Base-by-base conservation (phyloP, 2,888 invertebrate species). In the Oasisia sp. region DNA sequence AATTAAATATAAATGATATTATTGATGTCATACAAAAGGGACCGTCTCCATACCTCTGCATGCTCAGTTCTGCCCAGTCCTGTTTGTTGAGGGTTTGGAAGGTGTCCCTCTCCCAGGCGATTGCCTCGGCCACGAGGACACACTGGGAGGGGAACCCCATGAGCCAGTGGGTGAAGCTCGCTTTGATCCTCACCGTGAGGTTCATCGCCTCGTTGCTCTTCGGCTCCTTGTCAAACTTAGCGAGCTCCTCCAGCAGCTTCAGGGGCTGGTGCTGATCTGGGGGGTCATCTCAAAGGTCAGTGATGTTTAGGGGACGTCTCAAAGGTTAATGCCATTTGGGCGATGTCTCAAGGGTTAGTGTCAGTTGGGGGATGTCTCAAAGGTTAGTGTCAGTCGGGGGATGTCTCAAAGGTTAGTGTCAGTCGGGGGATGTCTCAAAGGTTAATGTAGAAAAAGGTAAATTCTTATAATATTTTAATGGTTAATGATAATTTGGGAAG, bases 71-170 rank as follows among this genome's bases (percentile, higher is more conserved):
- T 19, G 95, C 94, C 32, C 92, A 89, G 50, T 95, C 95, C 14
- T 93, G 93, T 91, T 94, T 95, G 92, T 95, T 95, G 27, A 96
- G 94, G 27, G 93, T 93, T 45, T 94, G 93, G 90, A 94, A 93
- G 91, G 96, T 94, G n/a, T 92, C 92, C 38, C 95, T 92, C 92
- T 95, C 95, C 95, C 95, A 96, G 90, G 96, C 94, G 19, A 96
- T 94, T 12, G 95, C 95, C 92, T 96, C 96, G 0, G 96, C 94
- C 5, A 95, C 94, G 50, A 95, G 93, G 32, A 96, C 95, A 94
- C 95, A 95, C 94, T 96, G 95, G 12, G 94, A 94, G 9, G 96
- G 96, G 94, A 95, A 96, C 89, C 95, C 94, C 90, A 96, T 94
- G 93, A 96, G 92, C 95, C 96, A 96, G 92, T 96, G 96, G 27